Evolutionary conservation across 2,888 invertebrate species (phyloP), one percentile per base, ranked within the genome.

Genomic region (Celastrina argiolus): DNA sequence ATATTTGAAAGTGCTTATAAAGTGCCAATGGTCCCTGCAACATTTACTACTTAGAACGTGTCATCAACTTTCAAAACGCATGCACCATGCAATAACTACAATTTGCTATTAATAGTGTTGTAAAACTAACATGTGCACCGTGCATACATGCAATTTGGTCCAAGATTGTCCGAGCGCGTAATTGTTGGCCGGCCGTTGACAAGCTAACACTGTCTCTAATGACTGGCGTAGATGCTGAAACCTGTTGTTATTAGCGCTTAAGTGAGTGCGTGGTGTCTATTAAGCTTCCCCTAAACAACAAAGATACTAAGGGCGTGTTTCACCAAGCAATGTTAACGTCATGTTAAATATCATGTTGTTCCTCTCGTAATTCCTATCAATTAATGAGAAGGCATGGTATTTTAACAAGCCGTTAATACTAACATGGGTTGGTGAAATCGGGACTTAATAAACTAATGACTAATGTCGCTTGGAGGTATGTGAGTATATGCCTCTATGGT

Each of bases 81-180:
- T 75, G 77, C 77, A 76, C 78, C 74, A 76, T 77, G 74, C 73
- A 76, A 78, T 80, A 81, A 85, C 83, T 80, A 84, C 82, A 75
- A 74, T 74, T 76, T 74, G 71, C 76, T 78, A 79, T 80, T 71
- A 70, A 61, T 18, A 72, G 68, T 77, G 77, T 79, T 82, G 81
- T 80, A 81, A 84, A 85, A 83, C 22, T 61, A 61, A 34, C 61
- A 61, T 75, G 74, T 79, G 75, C 67, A 58, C 65, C 67, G 73
- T 70, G 74, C 80, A 78, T 77, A 81, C 80, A 76, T 85, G 76
- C 81, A 82, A 83, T 83, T 79, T 76, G 68, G 74, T 73, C 72
- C 69, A 71, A 75, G 74, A 77, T 81, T 80, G 81, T 77, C 82
- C 78, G 79, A 78, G 80, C 82, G 76, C 79, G 72, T 78, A 78